Conservation (phyloP, 2,797 vertebrate species). For the Cyclura pinguis region DNA sequence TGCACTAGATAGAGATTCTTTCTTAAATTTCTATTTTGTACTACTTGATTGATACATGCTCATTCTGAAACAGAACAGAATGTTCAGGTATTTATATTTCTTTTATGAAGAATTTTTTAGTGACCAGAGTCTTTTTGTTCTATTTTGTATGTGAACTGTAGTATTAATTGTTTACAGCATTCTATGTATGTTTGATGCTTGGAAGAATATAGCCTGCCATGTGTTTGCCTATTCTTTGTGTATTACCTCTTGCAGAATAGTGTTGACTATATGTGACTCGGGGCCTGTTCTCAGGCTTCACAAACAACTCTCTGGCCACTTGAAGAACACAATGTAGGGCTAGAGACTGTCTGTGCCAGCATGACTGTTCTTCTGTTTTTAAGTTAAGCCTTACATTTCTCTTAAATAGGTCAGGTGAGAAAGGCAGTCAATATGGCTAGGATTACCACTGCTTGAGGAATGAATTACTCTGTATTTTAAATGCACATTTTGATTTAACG, state of each 20-base stretch:
- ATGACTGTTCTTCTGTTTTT: too few species aligned
- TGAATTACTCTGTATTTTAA: too few species aligned
- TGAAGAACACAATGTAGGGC: too few species aligned
- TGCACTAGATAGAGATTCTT: slow-evolving; percentile 16
- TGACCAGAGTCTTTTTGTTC: neutral
- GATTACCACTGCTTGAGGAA: too few species aligned
- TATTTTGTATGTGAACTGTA: neutral
- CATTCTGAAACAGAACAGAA: neutral
- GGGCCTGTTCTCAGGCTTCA: too few species aligned
- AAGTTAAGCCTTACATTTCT: too few species aligned
- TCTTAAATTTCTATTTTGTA: slow-evolving; percentile 18
- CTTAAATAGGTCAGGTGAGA: too few species aligned
- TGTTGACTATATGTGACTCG: too few species aligned
- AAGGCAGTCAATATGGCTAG: too few species aligned
- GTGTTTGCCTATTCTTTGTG: neutral
- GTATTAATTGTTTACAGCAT: neutral
- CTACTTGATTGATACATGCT: rapidly evolving
- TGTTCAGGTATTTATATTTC: neutral
- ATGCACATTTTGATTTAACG: too few species aligned
- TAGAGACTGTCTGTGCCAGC: too few species aligned
- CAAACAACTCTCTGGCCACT: too few species aligned
- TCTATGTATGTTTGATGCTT: neutral
- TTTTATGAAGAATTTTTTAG: neutral
- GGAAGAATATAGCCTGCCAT: neutral
- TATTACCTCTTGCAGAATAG: neutral